Conservation (phyloP, 2,888 invertebrate genomes). For the Latrodectus hesperus region DNA sequence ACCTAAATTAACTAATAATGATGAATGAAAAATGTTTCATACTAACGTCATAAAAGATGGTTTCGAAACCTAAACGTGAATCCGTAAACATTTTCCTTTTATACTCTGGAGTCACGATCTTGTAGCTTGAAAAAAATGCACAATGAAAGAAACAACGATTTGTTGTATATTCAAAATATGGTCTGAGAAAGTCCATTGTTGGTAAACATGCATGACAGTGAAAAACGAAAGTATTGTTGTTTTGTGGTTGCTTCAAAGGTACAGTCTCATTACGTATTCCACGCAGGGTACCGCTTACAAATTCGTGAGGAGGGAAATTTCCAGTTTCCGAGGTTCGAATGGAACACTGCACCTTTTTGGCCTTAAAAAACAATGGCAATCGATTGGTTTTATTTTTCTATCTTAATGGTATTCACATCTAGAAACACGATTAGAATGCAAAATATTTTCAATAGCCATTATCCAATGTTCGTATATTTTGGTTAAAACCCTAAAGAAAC, state of each 20-base stretch:
- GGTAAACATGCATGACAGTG: slow-evolving; percentile 32
- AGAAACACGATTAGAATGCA: not conserved
- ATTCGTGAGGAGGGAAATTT: not conserved
- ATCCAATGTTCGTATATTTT: too few species aligned
- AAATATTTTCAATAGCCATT: not conserved
- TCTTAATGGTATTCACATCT: not conserved
- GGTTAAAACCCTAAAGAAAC: too few species aligned
- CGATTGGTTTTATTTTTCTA: not conserved
- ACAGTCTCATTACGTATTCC: not conserved
- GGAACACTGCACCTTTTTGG: not conserved
- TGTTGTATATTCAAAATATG: too few species aligned
- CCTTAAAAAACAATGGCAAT: not conserved
- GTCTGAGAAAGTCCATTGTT: not conserved
- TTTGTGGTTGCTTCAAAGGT: not conserved
- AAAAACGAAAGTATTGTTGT: slow-evolving; percentile 43
- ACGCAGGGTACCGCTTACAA: not conserved
- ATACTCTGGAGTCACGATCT: too few species aligned
- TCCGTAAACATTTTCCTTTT: too few species aligned
- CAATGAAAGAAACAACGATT: too few species aligned
- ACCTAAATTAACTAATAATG: too few species aligned
- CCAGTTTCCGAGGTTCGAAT: not conserved
- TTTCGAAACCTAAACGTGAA: too few species aligned
- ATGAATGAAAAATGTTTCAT: too few species aligned
- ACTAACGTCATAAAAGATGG: too few species aligned
- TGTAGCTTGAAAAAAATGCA: too few species aligned